Evolutionary conservation across 2,797 vertebrate genomes (phyloP).

Genomic region (Fistularia tabacaria): DNA sequence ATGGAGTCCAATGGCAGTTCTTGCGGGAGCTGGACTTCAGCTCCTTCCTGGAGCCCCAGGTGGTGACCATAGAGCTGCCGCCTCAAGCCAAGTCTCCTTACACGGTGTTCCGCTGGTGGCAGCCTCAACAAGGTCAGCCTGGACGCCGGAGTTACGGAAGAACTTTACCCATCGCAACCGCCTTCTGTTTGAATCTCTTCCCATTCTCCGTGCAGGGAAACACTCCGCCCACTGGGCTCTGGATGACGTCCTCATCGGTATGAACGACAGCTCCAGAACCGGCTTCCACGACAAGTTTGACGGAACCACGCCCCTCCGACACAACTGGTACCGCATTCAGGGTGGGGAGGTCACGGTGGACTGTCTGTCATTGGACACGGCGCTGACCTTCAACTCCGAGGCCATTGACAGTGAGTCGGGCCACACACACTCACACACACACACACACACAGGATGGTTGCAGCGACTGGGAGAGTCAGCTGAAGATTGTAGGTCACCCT

Average conservation of each 20-base stretch:
- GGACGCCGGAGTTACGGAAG: background rate
- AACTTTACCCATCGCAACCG: background rate
- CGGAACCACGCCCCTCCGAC: slow-evolving; percentile 84
- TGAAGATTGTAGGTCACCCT: too few relatives aligned
- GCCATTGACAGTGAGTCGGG: slow-evolving; percentile 78
- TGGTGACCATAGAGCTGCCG: slow-evolving; percentile 94
- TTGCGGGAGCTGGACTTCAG: slow-evolving; percentile 91
- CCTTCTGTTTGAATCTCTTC: background rate
- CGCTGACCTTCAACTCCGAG: slow-evolving; percentile 88
- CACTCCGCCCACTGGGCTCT: slow-evolving; percentile 96
- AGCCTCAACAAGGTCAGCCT: slow-evolving; percentile 87
- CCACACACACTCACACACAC: too few relatives aligned
- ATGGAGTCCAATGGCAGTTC: slow-evolving; percentile 91
- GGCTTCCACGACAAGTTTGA: slow-evolving; percentile 97
- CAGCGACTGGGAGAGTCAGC: too few relatives aligned
- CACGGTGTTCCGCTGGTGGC: slow-evolving; percentile 97
- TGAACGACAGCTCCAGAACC: slow-evolving; percentile 96
- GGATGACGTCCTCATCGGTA: slow-evolving; percentile 92
- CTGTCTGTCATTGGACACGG: slow-evolving; percentile 92
- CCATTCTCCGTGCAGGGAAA: slow-evolving; percentile 77
- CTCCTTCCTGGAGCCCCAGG: slow-evolving; percentile 92
- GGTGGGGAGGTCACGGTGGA: slow-evolving; percentile 93
- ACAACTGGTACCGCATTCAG: slow-evolving; percentile 96
- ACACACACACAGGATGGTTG: too few relatives aligned
- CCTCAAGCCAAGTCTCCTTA: slow-evolving; percentile 86